phyloP scores from a whole-genome alignment of 2,797 vertebrate species.

The Gymnoscopelus microlampas region DNA sequence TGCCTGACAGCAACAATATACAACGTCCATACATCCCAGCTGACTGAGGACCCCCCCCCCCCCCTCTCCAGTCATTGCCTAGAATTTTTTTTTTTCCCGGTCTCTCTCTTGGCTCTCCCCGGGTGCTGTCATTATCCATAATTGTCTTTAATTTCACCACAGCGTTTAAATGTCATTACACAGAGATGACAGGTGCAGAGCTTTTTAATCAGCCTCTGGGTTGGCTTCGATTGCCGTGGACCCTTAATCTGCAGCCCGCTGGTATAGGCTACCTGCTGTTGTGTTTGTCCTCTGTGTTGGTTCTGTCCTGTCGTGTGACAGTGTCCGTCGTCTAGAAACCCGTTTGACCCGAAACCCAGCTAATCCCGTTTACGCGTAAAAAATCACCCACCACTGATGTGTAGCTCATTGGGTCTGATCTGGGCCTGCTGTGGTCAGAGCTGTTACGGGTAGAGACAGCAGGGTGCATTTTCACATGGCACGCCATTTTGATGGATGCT shows the following conservation, averaged over 20 bases:
- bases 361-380: slow-evolving; percentile 45
- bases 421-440: slow-evolving; percentile 14
- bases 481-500: no score
- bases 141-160: slow-evolving; percentile 74
- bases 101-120: slow-evolving; percentile 18
- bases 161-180: slow-evolving; percentile 75
- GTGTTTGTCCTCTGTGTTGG: slow-evolving; percentile 17
- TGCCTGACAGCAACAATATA: no score
- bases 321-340: slow-evolving; percentile 43
- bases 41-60: no score
- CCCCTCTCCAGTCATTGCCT: slow-evolving; percentile 7
- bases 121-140: slow-evolving; percentile 62
- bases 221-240: slow-evolving; percentile 49
- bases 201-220: slow-evolving; percentile 73
- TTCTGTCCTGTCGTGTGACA: slow-evolving; percentile 41
- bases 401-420: slow-evolving; percentile 20
- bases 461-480: slow-evolving; percentile 2
- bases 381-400: slow-evolving; percentile 9
- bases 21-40: no score
- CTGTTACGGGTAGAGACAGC: background rate
- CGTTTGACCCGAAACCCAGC: slow-evolving; percentile 39
- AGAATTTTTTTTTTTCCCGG: slow-evolving; percentile 35
- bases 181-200: slow-evolving; percentile 79
- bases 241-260: slow-evolving; percentile 63
- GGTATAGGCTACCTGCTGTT: slow-evolving; percentile 49